phyloP scores from a whole-genome alignment of 1,140 invertebrate genomes.

The Drosophila prosaltans region DNA sequence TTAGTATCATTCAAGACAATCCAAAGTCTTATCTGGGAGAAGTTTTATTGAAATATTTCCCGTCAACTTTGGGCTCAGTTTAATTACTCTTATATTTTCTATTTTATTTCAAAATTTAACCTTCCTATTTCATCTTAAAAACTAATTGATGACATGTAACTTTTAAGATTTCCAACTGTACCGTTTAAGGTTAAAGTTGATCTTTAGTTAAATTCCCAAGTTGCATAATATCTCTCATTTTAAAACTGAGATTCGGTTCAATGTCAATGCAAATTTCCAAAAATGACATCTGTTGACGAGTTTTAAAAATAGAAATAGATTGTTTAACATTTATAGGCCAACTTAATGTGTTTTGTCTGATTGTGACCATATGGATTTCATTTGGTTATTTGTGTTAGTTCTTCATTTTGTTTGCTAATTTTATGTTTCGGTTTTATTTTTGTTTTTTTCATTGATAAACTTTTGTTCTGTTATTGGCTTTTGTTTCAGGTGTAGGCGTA shows the following conservation, averaged over 20 bases:
- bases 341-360: constrained; percentile 1
- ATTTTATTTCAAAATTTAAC: background rate
- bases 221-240: background rate
- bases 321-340: constrained; percentile 11
- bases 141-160: background rate
- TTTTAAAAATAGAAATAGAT: constrained; percentile 6
- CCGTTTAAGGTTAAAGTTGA: background rate
- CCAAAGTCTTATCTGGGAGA: too few species aligned
- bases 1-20: too few species aligned
- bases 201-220: background rate
- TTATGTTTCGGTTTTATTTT: background rate
- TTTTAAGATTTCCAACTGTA: background rate
- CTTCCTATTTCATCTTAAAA: background rate
- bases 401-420: constrained; percentile 15
- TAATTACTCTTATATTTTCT: too few species aligned
- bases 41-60: too few species aligned
- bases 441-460: constrained; percentile 2
- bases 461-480: background rate
- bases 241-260: background rate
- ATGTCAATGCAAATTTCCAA: constrained; percentile 1
- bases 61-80: too few species aligned
- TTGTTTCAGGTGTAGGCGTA: constrained; percentile 60
- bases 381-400: background rate
- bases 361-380: background rate
- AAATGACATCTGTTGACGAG: background rate